Base-by-base conservation (phyloP, 2,113 vertebrate genomes). In the Sardina pilchardus region DNA sequence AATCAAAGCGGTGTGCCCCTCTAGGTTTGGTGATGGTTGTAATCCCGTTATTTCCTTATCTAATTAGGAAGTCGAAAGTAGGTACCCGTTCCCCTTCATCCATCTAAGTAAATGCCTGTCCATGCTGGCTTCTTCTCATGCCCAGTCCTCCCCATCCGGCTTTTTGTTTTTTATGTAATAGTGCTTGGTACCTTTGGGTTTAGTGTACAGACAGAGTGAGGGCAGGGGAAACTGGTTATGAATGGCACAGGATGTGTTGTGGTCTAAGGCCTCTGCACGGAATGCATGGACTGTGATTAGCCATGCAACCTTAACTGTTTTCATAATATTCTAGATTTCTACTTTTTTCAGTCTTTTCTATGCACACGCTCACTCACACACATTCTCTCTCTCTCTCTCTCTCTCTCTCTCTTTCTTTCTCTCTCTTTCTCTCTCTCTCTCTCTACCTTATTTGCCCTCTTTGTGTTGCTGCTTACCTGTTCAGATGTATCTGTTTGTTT, bases 11-110 rank as follows among this genome's bases (percentile, higher is more conserved):
- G 50, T 84, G 50, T 84, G 21, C 39, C 56, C 50, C 82, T 81
- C 71, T 78, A 82, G 86, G 86, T 83, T 88, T n/a, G 45, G 47
- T 75, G 82, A 86, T 82, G 45, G 86, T 83, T 56, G 84, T 59
- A n/a, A 2, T 82, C 86, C 87, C 81, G 85, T 85, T 87, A 84
- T 82, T 85, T 81, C 75, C 83, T 88, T 86, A 90, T 90, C 75
- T 21, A 89, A 89, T 90, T 86, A 90, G 81, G 85, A 63, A 87
- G 86, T 30, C 48, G 80, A 9, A 39, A 83, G 86, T 48, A 82
- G 78, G 82, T 78, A 84, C 78, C 78, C 56, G 53, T 17, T 71
- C 63, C 63, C 63, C 63, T 71, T 30, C n/a, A 71, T 71, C 63
- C 63, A 26, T 71, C n/a, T 71, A 71, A 26, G 26, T 71, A 30